Conservation (phyloP, 2,888 invertebrate species). For the Isotomurus palustris region DNA sequence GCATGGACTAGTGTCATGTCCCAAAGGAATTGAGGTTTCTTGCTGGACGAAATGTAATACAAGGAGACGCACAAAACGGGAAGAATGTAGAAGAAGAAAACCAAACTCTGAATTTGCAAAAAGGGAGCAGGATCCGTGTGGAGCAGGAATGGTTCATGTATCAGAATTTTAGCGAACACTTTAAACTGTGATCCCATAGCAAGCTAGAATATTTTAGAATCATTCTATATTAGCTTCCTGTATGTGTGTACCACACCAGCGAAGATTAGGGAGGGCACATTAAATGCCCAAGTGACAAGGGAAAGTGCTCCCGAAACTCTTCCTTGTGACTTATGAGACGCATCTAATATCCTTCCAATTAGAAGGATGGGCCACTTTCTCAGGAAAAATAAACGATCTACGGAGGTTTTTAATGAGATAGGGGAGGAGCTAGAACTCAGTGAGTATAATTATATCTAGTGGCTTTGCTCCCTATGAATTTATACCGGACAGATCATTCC, state of each 20-base stretch:
- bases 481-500: too few species aligned
- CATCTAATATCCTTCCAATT: too few species aligned
- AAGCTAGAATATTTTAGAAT: constrained; percentile 9
- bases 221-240: not conserved
- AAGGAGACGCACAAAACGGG: constrained; percentile 33
- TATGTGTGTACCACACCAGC: not conserved
- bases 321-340: too few species aligned
- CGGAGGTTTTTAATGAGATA: not conserved
- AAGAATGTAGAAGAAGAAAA: constrained; percentile 39
- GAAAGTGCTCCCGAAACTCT: not conserved
- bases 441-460: too few species aligned
- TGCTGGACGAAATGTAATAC: constrained; percentile 14
- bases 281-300: not conserved
- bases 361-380: not conserved
- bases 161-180: constrained; percentile 17
- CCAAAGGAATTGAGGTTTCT: constrained; percentile 39
- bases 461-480: too few species aligned
- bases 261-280: not conserved
- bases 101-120: constrained; percentile 31
- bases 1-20: constrained; percentile 36
- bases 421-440: not conserved
- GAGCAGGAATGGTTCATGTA: constrained; percentile 33
- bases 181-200: constrained; percentile 14
- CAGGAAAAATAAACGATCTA: not conserved
- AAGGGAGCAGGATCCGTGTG: constrained; percentile 39